Evolutionary conservation across 1,140 invertebrate genomes (phyloP), one percentile per base, ranked within the genome.

Genomic region (Ceratina japonica): DNA sequence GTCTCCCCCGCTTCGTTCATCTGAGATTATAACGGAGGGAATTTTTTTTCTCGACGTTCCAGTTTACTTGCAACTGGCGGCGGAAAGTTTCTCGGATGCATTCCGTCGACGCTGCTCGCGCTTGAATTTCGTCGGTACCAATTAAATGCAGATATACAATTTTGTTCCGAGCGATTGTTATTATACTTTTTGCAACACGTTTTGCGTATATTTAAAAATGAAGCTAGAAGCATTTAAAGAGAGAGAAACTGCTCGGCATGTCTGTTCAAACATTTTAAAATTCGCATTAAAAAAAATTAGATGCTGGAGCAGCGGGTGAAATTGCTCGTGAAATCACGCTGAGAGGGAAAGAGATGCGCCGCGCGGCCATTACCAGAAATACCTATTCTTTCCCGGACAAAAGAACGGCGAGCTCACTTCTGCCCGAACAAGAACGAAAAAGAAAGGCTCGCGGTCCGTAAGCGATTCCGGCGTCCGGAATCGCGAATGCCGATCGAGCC

Each of bases 401-500:
- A 75, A 74, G 59, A 64, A 64, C 49, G 13, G 71, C 58, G 59
- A 63, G 8, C 24, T 54, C 52, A 31, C 27, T 31, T 31, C n/a
- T 7, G 13, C 5, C 61, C 62, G 59, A 75, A 70, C 24, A 52
- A 63, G 37, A 70, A 54, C 22, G 64, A 62, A 44, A 68, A 63
- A 59, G 58, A 69, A 70, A 27, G 12, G 65, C 13, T 31, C 51
- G 59, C 56, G 44, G 20, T 18, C 2, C 49, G 27, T 15, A 44
- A 61, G 18, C 49, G 61, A 63, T 78, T 72, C 69, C 16, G 7
- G 27, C 22, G 20, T 27, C 54, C 16, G 22, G 22, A 66, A 81
- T 85, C 72, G 71, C 75, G 75, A 72, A 79, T 79, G 59, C 62
- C 61, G 74, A 74, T 82, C 58, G 75, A 59, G 61, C 65, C 54